These are phyloP conservation scores for Drosophila nigrodunni DNA, from an alignment of 1,140 invertebrate species.

Conservation along the genomic window DNA sequence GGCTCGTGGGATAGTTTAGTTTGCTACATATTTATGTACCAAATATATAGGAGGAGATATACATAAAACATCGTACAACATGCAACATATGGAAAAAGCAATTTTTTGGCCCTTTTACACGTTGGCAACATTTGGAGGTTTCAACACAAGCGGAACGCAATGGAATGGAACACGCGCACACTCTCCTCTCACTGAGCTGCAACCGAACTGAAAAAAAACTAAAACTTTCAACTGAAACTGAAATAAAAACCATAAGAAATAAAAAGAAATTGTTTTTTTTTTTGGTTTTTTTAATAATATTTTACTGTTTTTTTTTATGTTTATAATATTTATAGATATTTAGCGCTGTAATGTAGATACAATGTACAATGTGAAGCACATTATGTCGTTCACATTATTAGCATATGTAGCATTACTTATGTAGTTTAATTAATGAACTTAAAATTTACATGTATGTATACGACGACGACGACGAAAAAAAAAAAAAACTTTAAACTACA, in stretches of 20 bases:
- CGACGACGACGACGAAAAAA: slow-evolving; percentile 59
- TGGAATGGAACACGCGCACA: slow-evolving; percentile 11
- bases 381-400: slow-evolving; percentile 52
- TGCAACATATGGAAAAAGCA: slow-evolving; percentile 23
- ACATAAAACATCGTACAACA: background rate
- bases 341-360: slow-evolving; percentile 77
- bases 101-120: slow-evolving; percentile 11
- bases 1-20: slow-evolving; percentile 18
- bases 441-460: slow-evolving; percentile 57
- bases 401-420: slow-evolving; percentile 35
- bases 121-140: slow-evolving; percentile 28
- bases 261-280: slow-evolving; percentile 49
- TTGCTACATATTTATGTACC: slow-evolving; percentile 2
- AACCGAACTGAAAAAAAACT: slow-evolving; percentile 8
- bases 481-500: slow-evolving; percentile 71
- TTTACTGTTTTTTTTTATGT: slow-evolving; percentile 73
- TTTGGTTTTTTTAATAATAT: slow-evolving; percentile 73
- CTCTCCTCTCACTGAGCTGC: background rate
- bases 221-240: slow-evolving; percentile 41
- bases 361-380: slow-evolving; percentile 76
- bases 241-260: slow-evolving; percentile 33
- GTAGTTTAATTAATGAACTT: slow-evolving; percentile 63
- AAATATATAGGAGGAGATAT: slow-evolving; percentile 1
- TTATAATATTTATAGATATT: slow-evolving; percentile 76
- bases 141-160: slow-evolving; percentile 4